Percentiles rank a stretch among this genome's conserved stretches.
Conservation (phyloP, 2,888 invertebrate genomes). For the Macroteleia sp. region DNA sequence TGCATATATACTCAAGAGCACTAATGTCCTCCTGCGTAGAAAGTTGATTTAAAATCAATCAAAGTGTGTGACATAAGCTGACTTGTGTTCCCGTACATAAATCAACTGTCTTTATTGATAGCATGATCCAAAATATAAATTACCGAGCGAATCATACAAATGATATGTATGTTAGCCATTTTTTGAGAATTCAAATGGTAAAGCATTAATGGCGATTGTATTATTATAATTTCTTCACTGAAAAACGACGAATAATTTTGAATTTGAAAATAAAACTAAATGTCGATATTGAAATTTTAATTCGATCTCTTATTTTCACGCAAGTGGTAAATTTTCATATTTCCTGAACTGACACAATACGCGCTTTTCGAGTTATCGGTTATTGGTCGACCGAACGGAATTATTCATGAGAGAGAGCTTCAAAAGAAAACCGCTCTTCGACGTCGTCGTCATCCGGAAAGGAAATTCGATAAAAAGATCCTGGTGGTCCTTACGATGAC, state of each 20-base stretch:
- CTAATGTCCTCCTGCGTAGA: slow-evolving; percentile 49
- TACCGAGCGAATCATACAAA: slow-evolving; percentile 2
- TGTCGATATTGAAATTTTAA: slow-evolving; percentile 47
- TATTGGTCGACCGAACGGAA: slow-evolving; percentile 74
- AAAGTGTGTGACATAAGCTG: slow-evolving; percentile 56
- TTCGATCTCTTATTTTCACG: slow-evolving; percentile 26
- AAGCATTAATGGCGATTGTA: no score
- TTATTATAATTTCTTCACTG: no score
- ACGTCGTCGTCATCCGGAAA: slow-evolving; percentile 64
- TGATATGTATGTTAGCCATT: not conserved
- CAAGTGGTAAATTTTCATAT: slow-evolving; percentile 58
- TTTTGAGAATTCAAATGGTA: no score
- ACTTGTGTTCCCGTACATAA: slow-evolving; percentile 43
- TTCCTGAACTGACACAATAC: slow-evolving; percentile 42
- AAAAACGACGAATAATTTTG: no score
- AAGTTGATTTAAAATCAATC: slow-evolving; percentile 61
- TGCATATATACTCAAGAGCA: slow-evolving; percentile 18
- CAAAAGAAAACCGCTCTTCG: slow-evolving; percentile 71
- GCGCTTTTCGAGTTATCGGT: slow-evolving; percentile 73
- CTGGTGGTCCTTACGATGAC: slow-evolving; percentile 65
- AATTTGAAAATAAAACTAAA: no score
- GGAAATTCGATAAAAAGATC: slow-evolving; percentile 73
- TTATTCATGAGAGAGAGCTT: slow-evolving; percentile 77
- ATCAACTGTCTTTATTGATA: slow-evolving; percentile 51
- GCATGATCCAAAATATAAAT: slow-evolving; percentile 41